Conservation (phyloP, 1,140 invertebrate genomes). For the Pseudoatta argentina region DNA sequence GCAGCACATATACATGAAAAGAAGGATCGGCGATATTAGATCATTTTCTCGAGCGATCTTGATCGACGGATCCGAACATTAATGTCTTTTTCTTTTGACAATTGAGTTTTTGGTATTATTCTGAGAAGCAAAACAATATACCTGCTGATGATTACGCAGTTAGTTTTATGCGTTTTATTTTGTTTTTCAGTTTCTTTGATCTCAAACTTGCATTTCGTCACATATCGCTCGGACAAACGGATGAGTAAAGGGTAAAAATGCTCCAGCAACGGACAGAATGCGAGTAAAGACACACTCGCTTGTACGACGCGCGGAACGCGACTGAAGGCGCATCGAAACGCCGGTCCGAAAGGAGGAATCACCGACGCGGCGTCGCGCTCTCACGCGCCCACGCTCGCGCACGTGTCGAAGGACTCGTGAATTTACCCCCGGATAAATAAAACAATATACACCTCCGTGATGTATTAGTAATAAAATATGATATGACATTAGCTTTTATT, state of each 20-base stretch:
- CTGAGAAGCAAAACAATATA: background rate
- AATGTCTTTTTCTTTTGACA: background rate
- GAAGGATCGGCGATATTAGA: background rate
- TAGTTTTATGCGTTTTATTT: slow-evolving; percentile 35
- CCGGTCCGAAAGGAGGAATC: slow-evolving; percentile 35
- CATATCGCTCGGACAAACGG: background rate
- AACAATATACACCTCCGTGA: background rate
- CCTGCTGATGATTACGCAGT: background rate
- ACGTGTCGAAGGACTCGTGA: slow-evolving; percentile 41
- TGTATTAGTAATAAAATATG: background rate
- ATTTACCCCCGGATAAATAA: background rate
- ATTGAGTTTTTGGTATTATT: background rate
- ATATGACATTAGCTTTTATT: background rate
- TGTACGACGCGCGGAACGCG: slow-evolving; percentile 77
- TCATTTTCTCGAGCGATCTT: background rate
- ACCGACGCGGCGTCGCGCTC: slow-evolving; percentile 36
- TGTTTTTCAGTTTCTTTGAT: background rate
- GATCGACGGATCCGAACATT: background rate
- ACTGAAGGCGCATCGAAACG: slow-evolving; percentile 69
- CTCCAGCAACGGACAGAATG: slow-evolving; percentile 19
- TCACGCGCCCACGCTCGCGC: slow-evolving; percentile 49
- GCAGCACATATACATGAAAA: background rate
- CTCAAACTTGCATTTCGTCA: background rate
- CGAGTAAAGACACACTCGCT: slow-evolving; percentile 68
- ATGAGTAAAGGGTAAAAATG: background rate